Conservation (phyloP, 1,140 invertebrate species). For the Anoplophora glabripennis region DNA sequence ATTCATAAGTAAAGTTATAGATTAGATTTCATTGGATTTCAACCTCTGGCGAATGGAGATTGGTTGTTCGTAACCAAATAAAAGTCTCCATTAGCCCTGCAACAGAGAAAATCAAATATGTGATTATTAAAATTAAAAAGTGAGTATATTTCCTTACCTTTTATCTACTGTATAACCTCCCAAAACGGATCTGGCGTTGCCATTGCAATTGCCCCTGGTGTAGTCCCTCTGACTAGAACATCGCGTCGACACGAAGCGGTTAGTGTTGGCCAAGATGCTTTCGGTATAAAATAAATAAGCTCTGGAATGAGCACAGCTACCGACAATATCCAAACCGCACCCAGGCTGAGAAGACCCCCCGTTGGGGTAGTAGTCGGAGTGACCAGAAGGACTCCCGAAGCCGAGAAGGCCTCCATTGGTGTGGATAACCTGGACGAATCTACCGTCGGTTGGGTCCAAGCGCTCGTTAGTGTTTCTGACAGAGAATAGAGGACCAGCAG, state of each 20-base stretch:
- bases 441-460: slow-evolving; percentile 61
- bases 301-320: slow-evolving; percentile 55
- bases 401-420: slow-evolving; percentile 60
- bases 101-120: background rate
- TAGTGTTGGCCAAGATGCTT: slow-evolving; percentile 21
- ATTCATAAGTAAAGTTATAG: background rate
- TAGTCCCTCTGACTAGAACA: slow-evolving; percentile 56
- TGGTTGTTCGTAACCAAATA: slow-evolving; percentile 10
- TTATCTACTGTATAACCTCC: background rate
- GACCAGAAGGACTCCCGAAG: slow-evolving; percentile 59
- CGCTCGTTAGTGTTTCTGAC: slow-evolving; percentile 50
- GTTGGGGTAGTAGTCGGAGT: slow-evolving; percentile 72
- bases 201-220: no score
- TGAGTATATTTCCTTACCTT: background rate
- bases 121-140: no score
- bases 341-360: slow-evolving; percentile 66
- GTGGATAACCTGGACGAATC: slow-evolving; percentile 64
- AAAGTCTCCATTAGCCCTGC: slow-evolving; percentile 14
- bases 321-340: slow-evolving; percentile 53
- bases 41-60: slow-evolving; percentile 12
- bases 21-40: background rate
- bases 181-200: no score
- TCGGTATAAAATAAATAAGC: slow-evolving; percentile 56
- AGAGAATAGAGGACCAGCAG: slow-evolving; percentile 56
- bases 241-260: slow-evolving; percentile 49